These are phyloP conservation scores for Thamnaconus septentrionalis DNA, from an alignment of 2,113 vertebrate genomes.

Conservation along the genomic window DNA sequence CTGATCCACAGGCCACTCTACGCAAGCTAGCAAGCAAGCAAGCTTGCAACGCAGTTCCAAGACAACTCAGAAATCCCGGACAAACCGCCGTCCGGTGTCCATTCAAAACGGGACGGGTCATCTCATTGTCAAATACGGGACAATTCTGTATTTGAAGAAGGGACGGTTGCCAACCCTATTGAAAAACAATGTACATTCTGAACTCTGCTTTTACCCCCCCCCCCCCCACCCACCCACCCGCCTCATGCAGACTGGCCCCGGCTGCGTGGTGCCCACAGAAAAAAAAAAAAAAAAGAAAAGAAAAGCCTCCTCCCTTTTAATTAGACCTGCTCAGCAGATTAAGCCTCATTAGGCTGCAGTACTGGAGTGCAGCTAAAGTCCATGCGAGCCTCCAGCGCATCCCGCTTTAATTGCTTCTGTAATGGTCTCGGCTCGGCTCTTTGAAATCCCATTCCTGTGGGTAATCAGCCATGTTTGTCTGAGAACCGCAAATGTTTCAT, in stretches of 20 bases:
- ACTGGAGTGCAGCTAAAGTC: constrained; percentile 51
- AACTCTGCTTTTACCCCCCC: constrained; percentile 10
- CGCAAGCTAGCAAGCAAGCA: too few species aligned
- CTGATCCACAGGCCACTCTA: too few species aligned
- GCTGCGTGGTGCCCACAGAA: constrained; percentile 45
- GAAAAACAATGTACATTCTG: constrained; percentile 8
- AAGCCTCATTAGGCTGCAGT: constrained; percentile 67
- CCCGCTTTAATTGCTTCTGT: constrained; percentile 69
- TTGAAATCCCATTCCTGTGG: constrained; percentile 72
- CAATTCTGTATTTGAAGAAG: too few species aligned
- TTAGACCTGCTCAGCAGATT: constrained; percentile 69
- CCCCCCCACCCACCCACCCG: too few species aligned
- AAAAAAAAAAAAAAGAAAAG: too few species aligned
- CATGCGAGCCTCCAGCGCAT: constrained; percentile 57
- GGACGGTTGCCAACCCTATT: too few species aligned
- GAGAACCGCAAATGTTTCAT: constrained; percentile 44
- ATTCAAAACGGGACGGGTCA: too few species aligned
- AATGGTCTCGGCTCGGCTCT: constrained; percentile 65
- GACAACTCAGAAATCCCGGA: too few species aligned
- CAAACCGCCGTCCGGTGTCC: too few species aligned
- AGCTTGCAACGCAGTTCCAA: too few species aligned
- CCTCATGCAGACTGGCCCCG: not conserved
- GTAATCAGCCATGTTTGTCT: constrained; percentile 74
- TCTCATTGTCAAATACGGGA: too few species aligned
- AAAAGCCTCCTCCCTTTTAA: constrained; percentile 60